phyloP scores from a whole-genome alignment of 2,113 vertebrate genomes.

The Podarcis muralis region DNA sequence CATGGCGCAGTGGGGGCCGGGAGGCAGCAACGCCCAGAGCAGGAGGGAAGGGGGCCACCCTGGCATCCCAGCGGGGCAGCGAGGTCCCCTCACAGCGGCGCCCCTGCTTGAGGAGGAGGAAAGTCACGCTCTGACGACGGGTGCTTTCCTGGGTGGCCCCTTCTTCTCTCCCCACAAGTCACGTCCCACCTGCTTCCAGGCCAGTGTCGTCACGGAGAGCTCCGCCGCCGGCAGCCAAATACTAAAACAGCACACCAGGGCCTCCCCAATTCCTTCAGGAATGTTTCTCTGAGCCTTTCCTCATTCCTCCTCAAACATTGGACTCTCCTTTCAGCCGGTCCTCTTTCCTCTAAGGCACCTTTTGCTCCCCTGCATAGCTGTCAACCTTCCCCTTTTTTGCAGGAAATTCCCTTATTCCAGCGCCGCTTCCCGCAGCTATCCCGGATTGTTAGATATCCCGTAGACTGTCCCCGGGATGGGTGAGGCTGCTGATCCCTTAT shows the following conservation, averaged over 20 bases:
- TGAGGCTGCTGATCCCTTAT: no score
- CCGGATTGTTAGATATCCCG: no score
- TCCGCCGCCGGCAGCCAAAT: background rate
- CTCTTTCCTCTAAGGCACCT: background rate
- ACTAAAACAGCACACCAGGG: background rate
- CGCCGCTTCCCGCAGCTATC: no score
- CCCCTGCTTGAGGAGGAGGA: background rate
- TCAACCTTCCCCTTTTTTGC: no score
- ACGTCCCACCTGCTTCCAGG: background rate
- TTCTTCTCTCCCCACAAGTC: background rate
- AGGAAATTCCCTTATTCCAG: no score
- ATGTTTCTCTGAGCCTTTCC: background rate
- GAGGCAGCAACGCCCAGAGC: slow-evolving; percentile 43
- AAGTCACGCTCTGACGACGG: background rate
- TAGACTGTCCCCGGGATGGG: no score
- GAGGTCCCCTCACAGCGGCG: background rate
- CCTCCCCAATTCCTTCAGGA: background rate
- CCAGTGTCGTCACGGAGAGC: no score
- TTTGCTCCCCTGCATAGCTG: background rate
- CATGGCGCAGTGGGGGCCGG: slow-evolving; percentile 6
- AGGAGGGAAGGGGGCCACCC: slow-evolving; percentile 7
- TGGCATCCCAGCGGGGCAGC: background rate
- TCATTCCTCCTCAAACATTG: background rate
- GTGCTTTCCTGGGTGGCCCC: background rate
- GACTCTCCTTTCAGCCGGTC: background rate